These are phyloP conservation scores for Drosophila sordidula DNA, from an alignment of 2,888 invertebrate genomes.

Conservation along the genomic window DNA sequence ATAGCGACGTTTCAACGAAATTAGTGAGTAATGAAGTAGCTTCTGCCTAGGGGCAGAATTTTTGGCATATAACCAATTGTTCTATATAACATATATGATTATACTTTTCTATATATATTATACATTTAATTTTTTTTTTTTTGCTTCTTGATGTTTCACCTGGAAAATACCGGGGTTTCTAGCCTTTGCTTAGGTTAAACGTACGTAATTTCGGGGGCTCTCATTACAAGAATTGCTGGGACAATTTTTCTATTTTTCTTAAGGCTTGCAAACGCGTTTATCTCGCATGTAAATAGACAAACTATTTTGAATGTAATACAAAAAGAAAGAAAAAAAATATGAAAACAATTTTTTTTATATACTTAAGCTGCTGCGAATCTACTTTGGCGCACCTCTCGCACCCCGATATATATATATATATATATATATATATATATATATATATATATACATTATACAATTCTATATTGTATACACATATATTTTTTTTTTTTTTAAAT, in stretches of 20 bases:
- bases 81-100: slow-evolving; percentile 5
- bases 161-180: slow-evolving; percentile 21
- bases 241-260: slow-evolving; percentile 30
- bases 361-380: neutral
- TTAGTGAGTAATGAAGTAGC: slow-evolving; percentile 34
- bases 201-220: neutral
- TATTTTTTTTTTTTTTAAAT: slow-evolving; percentile 17
- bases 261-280: slow-evolving; percentile 38
- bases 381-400: slow-evolving; percentile 4
- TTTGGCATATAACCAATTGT: slow-evolving; percentile 4
- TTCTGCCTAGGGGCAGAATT: neutral
- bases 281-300: slow-evolving; percentile 35
- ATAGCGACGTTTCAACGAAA: slow-evolving; percentile 53
- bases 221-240: slow-evolving; percentile 37
- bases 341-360: no score
- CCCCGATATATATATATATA: neutral
- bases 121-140: neutral
- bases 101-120: slow-evolving; percentile 1
- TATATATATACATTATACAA: slow-evolving; percentile 10
- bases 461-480: slow-evolving; percentile 3
- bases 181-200: slow-evolving; percentile 12
- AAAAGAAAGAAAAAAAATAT: neutral
- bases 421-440: neutral
- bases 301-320: neutral
- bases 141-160: slow-evolving; percentile 22